A percentile compares a stretch with the other conserved stretches of the same genome.
These are phyloP conservation scores for Ips typographus DNA, from an alignment of 1,140 invertebrate genomes.

Conservation along the genomic window DNA sequence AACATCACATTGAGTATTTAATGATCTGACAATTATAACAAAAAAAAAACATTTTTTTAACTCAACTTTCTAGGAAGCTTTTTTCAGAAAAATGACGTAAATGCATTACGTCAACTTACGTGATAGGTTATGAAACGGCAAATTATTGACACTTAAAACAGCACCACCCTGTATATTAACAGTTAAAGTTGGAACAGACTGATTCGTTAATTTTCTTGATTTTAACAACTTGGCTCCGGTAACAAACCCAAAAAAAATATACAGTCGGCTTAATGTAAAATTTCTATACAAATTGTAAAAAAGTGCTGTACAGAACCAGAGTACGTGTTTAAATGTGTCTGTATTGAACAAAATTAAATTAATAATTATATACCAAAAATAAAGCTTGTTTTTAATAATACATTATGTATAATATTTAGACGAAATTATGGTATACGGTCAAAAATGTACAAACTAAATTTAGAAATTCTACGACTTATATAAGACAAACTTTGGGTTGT, in stretches of 20 bases:
- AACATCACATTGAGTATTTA: too few relatives aligned
- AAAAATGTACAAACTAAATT: conserved; percentile 48
- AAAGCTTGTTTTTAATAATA: conserved; percentile 9
- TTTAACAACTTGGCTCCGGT: neutral
- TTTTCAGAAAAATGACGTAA: too few relatives aligned
- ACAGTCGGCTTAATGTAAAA: conserved; percentile 16
- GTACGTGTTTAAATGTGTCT: conserved; percentile 7
- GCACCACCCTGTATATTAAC: too few relatives aligned
- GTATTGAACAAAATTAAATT: conserved; percentile 5
- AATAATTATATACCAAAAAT: conserved; percentile 1
- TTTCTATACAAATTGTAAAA: neutral
- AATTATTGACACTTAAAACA: too few relatives aligned
- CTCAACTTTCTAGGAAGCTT: neutral
- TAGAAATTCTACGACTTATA: neutral
- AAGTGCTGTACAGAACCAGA: conserved; percentile 7
- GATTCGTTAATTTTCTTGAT: neutral
- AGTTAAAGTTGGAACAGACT: neutral
- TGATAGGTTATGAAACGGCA: too few relatives aligned
- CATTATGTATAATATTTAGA: conserved; percentile 27
- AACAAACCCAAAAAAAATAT: conserved; percentile 22
- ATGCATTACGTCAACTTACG: too few relatives aligned
- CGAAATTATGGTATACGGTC: conserved; percentile 49
- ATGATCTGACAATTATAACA: neutral
- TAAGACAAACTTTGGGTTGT: neutral
- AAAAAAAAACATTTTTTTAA: neutral